These are phyloP conservation scores for Sarcophaga carnaria DNA, from an alignment of 2,888 invertebrate genomes.

Conservation along the genomic window DNA sequence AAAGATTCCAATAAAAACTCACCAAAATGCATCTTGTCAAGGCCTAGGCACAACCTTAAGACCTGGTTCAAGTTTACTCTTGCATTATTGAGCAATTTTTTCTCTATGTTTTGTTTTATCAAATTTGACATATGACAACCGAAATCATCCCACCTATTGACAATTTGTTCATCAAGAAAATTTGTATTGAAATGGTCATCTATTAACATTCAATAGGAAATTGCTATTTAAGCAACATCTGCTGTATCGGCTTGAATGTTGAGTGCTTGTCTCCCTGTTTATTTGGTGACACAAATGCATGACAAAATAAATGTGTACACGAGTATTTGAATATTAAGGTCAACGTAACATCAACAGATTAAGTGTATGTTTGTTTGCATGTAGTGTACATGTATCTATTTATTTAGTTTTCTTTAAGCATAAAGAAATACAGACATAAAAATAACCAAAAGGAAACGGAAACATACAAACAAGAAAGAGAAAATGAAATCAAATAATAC, in stretches of 20 bases:
- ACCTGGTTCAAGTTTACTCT: too few species aligned
- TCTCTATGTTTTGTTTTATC: too few species aligned
- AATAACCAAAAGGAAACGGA: conserved; percentile 35
- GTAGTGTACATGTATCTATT: background rate
- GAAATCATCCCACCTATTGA: too few species aligned
- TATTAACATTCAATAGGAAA: too few species aligned
- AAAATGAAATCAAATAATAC: conserved; percentile 4
- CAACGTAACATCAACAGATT: conserved; percentile 62
- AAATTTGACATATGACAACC: too few species aligned
- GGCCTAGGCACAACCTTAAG: too few species aligned
- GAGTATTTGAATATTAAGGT: conserved; percentile 48
- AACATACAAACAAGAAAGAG: background rate
- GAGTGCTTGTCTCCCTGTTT: background rate
- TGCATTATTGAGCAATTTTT: too few species aligned
- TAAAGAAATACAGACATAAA: conserved; percentile 42
- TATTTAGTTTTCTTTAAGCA: background rate
- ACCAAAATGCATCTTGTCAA: too few species aligned
- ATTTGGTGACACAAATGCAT: conserved; percentile 47
- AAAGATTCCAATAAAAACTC: too few species aligned
- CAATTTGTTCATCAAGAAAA: too few species aligned
- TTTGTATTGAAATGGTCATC: too few species aligned
- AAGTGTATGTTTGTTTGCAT: conserved; percentile 2
- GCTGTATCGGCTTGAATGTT: background rate
- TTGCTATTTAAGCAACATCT: background rate
- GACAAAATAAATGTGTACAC: conserved; percentile 7